These are phyloP conservation scores for Australoheros scitulus DNA, from an alignment of 2,113 vertebrate genomes.

Conservation along the genomic window DNA sequence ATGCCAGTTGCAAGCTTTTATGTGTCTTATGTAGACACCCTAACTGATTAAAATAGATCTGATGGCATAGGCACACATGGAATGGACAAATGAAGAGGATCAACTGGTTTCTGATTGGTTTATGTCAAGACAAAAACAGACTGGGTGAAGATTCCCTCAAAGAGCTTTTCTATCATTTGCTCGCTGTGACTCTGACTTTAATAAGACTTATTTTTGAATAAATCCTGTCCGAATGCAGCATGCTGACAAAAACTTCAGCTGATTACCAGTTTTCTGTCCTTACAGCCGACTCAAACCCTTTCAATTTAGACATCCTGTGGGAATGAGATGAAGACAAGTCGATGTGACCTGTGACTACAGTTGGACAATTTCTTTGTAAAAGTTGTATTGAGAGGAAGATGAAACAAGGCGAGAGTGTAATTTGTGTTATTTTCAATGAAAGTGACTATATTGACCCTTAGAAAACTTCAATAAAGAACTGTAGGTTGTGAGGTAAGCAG, in stretches of 20 bases:
- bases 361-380: background rate
- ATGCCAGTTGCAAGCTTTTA: background rate
- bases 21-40: background rate
- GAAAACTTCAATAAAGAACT: background rate
- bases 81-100: background rate
- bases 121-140: too few relatives aligned
- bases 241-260: background rate
- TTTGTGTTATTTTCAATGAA: background rate
- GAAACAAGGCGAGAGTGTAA: background rate
- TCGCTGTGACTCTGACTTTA: background rate
- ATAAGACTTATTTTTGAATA: background rate
- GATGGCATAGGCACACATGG: background rate
- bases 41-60: background rate
- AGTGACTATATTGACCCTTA: background rate
- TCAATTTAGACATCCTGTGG: background rate
- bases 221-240: background rate
- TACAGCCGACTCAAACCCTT: background rate
- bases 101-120: background rate
- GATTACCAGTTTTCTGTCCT: background rate
- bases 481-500: background rate
- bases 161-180: background rate
- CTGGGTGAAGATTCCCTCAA: background rate
- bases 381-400: background rate
- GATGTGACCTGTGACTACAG: background rate
- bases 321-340: background rate